Conservation (phyloP, 2,888 invertebrate species). For the Drosophila helvetica region DNA sequence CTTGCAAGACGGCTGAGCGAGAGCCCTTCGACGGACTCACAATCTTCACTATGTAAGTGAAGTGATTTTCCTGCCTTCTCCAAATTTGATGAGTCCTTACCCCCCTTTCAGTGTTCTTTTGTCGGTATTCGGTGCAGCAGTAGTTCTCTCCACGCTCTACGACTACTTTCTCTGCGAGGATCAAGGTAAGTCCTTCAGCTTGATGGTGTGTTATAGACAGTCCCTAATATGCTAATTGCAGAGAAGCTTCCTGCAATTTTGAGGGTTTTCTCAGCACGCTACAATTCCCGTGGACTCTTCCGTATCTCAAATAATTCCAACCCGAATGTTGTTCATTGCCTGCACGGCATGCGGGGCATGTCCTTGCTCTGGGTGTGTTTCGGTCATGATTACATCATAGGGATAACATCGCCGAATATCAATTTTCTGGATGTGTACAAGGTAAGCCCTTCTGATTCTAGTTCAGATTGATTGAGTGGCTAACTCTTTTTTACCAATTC, state of each 20-base stretch:
- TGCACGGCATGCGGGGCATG: constrained; percentile 83
- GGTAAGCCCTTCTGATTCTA: background rate
- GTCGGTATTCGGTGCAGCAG: constrained; percentile 30
- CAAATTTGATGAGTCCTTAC: background rate
- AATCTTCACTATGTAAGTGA: constrained; percentile 69
- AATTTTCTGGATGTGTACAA: constrained; percentile 46
- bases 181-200: constrained; percentile 43
- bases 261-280: constrained; percentile 63
- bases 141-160: constrained; percentile 51
- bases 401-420: constrained; percentile 57
- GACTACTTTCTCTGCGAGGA: constrained; percentile 56
- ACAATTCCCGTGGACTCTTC: constrained; percentile 62
- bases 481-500: background rate
- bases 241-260: constrained; percentile 47
- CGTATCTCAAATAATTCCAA: constrained; percentile 41
- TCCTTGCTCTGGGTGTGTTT: constrained; percentile 84
- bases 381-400: constrained; percentile 74
- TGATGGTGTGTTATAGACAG: fast-evolving
- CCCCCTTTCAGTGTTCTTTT: constrained; percentile 40
- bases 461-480: background rate
- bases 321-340: constrained; percentile 72
- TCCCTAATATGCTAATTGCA: background rate
- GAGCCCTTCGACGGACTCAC: constrained; percentile 50
- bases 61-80: background rate
- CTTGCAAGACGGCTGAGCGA: constrained; percentile 36